Evolutionary conservation across 2,888 invertebrate species (phyloP), one percentile per base, ranked within the genome.

Genomic region (Trypoxylon attenuatum): DNA sequence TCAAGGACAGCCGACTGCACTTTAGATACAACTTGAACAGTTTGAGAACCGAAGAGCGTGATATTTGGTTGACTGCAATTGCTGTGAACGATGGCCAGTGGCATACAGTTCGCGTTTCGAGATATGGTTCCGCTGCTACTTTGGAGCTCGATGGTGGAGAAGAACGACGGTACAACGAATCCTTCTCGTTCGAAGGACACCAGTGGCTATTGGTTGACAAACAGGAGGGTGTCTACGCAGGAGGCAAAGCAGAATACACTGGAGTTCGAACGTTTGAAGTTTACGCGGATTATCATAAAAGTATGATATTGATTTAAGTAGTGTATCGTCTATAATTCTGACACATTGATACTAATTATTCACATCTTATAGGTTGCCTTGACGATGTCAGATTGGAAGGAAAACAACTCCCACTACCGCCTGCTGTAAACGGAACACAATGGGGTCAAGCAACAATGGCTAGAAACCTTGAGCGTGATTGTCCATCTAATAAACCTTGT

Each of bases 361-460:
- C 33, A 4, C 3, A 2, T 5, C 22, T 13, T 2, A 41, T 4
- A 93, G 93, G 94, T 59, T 95, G 95, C 85, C 88, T 95, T 84
- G 93, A 94, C 77, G 94, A 94, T 77, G 92, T 94, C 70, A 91
- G 99, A 77, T 89, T 98, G 73, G 97, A 99, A 88, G 97, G 97
- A 54, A 96, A 96, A 84, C 97, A 97, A 87, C 89, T 99, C 64
- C 98, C 99, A 0, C 88, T 99, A 73, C 96, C 96, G 4, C 96
- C 96, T 0, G 95, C 96, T 1, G 96, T 96, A 93, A 97, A 97
- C 83, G 97, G 97, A 52, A 96, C 96, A 0, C 96, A 96, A 84
- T 96, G 96, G 94, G 97, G 97, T 23, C 97, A 97, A 85, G 96
- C 97, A 1, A 96, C 96, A 4, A 96, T 97, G 94, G 96, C 95